Conservation (phyloP, 2,797 vertebrate genomes). For the Gallinago nigripennis region DNA sequence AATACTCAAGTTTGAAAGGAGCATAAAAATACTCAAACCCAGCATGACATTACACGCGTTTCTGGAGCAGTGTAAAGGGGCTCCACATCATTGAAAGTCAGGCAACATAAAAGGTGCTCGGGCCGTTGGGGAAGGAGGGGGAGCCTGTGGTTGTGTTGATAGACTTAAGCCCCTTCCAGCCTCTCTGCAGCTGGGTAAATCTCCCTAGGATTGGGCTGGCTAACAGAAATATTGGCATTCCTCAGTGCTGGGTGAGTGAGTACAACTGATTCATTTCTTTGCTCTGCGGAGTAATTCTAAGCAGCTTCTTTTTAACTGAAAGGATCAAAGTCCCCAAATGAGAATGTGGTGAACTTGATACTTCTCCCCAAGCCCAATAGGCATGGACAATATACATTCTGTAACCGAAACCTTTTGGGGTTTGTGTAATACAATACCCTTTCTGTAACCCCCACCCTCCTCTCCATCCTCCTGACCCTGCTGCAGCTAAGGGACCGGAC, state of each 20-base stretch:
- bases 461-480: conserved; percentile 14
- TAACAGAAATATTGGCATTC: conserved; percentile 66
- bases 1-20: not conserved
- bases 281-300: conserved; percentile 56
- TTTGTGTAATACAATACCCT: conserved; percentile 69
- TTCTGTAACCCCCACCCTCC: conserved; percentile 59
- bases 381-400: conserved; percentile 71
- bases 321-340: conserved; percentile 71
- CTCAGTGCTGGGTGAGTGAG: conserved; percentile 58
- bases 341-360: conserved; percentile 69
- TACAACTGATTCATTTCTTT: conserved; percentile 63
- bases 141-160: conserved; percentile 42
- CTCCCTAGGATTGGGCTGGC: conserved; percentile 58
- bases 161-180: conserved; percentile 58
- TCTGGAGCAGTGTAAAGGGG: not conserved
- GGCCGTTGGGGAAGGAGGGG: not conserved
- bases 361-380: conserved; percentile 63
- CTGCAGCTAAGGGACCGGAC: conserved; percentile 52
- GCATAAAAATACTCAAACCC: not conserved
- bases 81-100: not conserved
- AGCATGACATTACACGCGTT: accelerated
- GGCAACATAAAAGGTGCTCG: conserved; percentile 32
- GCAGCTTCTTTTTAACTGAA: conserved; percentile 60
- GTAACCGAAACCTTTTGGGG: conserved; percentile 69
- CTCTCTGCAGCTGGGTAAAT: conserved; percentile 64